Evolutionary conservation across 1,140 invertebrate species (phyloP), one percentile per base, ranked within the genome.

Genomic region (Thaumetopoea pityocampa): DNA sequence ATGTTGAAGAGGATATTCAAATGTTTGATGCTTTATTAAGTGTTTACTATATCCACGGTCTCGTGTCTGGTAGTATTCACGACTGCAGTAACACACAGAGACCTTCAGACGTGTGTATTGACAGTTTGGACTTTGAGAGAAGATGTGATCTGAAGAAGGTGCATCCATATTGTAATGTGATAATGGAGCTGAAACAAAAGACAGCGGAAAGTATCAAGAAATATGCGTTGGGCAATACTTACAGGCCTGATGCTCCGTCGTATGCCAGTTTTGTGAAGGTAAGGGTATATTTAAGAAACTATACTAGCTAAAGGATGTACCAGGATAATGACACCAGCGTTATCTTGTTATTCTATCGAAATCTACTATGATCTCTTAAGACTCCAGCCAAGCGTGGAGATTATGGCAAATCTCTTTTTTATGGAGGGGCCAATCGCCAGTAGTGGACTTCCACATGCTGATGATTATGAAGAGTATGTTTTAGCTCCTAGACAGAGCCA

Each of bases 1-100:
- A 93, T 37, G 70, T 89, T 5, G 66, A 87, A 6, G 89, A 93
- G 61, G 91, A 93, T 52, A 85, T 90, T 0, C 48, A 71, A 32
- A 71, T 68, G 51, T 73, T 80, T 26, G 70, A 86, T 22, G 47
- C 56, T 3, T 47, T 85, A 17, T 45, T 86, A 2, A 68, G 71
- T 8, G 60, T 54, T 3, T 82, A 82, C 46, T 76, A 85, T 26
- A 52, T 84, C 12, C 69, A 84, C 12, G 74, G 77, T 6, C 49
- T 85, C 0, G 45, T 85, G 1, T 52, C 66, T 27, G 85, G 83
- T 0, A 76, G 46, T 20, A 61, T 85, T 18, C 44, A 41, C 9
- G 57, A 69, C 12, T 54, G 55, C 20, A 51, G 48, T 10, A 50
- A 54, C 23, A 42, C 78, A n/a, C 48, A 65, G n/a, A 67, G 43